These are phyloP conservation scores for Pollimyrus isidori DNA, from an alignment of 2,113 vertebrate genomes.

Conservation along the genomic window DNA sequence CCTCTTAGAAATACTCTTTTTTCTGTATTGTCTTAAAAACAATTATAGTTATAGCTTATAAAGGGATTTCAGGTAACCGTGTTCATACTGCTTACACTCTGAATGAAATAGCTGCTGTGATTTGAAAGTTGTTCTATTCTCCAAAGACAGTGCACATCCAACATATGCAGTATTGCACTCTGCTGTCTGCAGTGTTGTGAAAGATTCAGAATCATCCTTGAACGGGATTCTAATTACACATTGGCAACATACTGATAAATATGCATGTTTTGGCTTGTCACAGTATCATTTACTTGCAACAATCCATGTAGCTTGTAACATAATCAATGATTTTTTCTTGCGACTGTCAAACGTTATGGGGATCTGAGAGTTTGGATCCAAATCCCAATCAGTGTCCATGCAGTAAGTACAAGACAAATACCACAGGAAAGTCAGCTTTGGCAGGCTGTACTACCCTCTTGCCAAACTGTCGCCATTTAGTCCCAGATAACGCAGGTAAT, in stretches of 20 bases:
- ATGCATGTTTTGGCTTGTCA: neutral
- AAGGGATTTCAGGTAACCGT: neutral
- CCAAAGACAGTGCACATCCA: neutral
- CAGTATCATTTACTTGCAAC: neutral
- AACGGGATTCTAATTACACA: constrained; percentile 8
- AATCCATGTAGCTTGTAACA: constrained; percentile 27
- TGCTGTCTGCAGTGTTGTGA: neutral
- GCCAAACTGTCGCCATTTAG: constrained; percentile 67
- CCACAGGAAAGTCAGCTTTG: constrained; percentile 45
- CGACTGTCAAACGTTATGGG: constrained; percentile 31
- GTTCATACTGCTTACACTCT: neutral
- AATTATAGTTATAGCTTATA: neutral
- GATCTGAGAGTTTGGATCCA: constrained; percentile 35
- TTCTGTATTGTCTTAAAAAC: neutral
- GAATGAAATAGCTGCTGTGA: neutral
- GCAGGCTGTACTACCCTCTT: constrained; percentile 55
- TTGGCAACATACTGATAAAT: neutral
- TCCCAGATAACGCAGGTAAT: constrained; percentile 79
- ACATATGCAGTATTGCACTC: neutral
- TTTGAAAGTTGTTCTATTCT: neutral
- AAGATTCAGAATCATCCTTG: neutral
- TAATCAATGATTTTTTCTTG: constrained; percentile 34
- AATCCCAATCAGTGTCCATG: constrained; percentile 23
- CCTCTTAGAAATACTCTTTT: neutral
- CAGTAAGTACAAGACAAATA: constrained; percentile 43